These are phyloP conservation scores for Calephelis virginiensis DNA, from an alignment of 1,140 invertebrate genomes.

Conservation along the genomic window DNA sequence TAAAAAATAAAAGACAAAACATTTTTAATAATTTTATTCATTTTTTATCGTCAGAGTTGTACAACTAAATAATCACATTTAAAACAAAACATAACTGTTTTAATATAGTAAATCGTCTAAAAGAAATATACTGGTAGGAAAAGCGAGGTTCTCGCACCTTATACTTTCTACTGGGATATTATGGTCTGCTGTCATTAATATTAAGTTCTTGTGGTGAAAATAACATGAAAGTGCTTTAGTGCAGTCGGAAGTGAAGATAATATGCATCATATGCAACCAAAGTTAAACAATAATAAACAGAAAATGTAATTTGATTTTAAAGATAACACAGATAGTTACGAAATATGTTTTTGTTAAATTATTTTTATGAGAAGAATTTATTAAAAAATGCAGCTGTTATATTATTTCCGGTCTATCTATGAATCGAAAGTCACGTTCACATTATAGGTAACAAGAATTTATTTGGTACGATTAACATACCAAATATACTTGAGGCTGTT, in stretches of 20 bases:
- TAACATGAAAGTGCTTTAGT: background rate
- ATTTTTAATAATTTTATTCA: conserved; percentile 70
- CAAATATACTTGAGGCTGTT: conserved; percentile 5
- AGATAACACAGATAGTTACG: no score
- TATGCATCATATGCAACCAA: no score
- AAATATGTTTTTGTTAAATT: no score
- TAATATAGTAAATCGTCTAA: conserved; percentile 64
- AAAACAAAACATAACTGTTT: conserved; percentile 77
- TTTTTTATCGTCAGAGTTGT: conserved; percentile 78
- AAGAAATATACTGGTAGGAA: conserved; percentile 50
- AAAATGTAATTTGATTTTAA: background rate
- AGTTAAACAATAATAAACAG: background rate
- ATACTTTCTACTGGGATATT: conserved; percentile 66
- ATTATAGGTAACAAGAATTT: conserved; percentile 5
- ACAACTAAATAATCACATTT: conserved; percentile 80
- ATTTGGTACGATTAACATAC: conserved; percentile 6
- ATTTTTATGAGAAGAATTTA: no score
- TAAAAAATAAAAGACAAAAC: background rate
- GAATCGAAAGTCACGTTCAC: conserved; percentile 10
- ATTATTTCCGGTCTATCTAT: conserved; percentile 5
- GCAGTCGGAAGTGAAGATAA: background rate
- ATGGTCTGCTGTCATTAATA: conserved; percentile 65
- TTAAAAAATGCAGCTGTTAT: no score
- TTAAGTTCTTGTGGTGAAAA: conserved; percentile 25
- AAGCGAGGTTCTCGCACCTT: conserved; percentile 32